Percentiles rank a stretch among this genome's conserved stretches.
Evolutionary conservation across 2,888 invertebrate species (phyloP).

Genomic region (Taphrorychus bicolor): DNA sequence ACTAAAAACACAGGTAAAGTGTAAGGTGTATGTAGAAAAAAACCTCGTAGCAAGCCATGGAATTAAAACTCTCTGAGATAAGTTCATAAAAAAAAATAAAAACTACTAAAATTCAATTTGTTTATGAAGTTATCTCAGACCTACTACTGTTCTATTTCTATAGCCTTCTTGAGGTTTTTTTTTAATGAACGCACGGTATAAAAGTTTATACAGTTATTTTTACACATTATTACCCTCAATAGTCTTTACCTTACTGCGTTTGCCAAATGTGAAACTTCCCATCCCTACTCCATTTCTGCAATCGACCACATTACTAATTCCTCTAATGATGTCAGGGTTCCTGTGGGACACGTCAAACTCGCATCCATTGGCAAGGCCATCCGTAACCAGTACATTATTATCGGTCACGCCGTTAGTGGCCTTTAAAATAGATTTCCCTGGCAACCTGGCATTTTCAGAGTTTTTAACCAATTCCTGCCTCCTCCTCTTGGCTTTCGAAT

Average conservation of each 20-base stretch:
- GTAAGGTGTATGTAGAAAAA: too few relatives aligned
- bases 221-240: too few relatives aligned
- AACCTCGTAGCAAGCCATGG: too few relatives aligned
- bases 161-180: too few relatives aligned
- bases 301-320: slow-evolving; percentile 22
- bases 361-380: neutral
- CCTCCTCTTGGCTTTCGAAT: slow-evolving; percentile 38
- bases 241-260: neutral
- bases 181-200: too few relatives aligned
- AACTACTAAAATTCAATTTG: too few relatives aligned
- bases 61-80: too few relatives aligned
- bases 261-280: neutral
- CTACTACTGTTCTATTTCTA: too few relatives aligned
- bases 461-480: neutral
- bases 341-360: neutral
- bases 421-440: slow-evolving; percentile 69
- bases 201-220: too few relatives aligned
- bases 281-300: slow-evolving; percentile 24
- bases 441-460: slow-evolving; percentile 59
- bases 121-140: too few relatives aligned
- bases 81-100: too few relatives aligned
- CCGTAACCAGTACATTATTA: slow-evolving; percentile 2
- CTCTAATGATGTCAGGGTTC: slow-evolving; percentile 51
- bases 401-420: slow-evolving; percentile 46
- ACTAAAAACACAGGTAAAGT: too few relatives aligned